These are phyloP conservation scores for Ricordea florida DNA, from an alignment of 92 coral and sea anemone genomes.

Conservation along the genomic window DNA sequence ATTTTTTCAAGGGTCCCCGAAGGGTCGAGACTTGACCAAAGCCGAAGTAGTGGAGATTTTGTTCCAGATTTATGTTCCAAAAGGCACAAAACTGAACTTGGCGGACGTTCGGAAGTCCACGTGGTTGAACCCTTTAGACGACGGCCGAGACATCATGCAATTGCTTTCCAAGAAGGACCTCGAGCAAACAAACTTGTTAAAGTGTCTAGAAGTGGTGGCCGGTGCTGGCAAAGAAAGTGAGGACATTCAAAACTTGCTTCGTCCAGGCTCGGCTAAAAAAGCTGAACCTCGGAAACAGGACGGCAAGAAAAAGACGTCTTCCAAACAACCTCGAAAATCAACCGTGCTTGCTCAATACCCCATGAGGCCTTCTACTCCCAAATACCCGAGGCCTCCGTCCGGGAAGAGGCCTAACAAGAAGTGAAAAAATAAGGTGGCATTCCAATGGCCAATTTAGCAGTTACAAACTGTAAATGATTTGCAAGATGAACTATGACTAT, in stretches of 20 bases:
- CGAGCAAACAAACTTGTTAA: constrained; percentile 81
- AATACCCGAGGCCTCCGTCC: constrained; percentile 33
- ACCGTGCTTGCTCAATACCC: constrained; percentile 71
- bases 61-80: constrained; percentile 96
- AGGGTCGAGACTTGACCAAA: constrained; percentile 87
- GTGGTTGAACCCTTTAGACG: constrained; percentile 94
- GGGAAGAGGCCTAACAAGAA: constrained; percentile 23
- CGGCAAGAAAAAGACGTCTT: constrained; percentile 43
- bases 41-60: constrained; percentile 98
- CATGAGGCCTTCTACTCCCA: constrained; percentile 52
- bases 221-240: constrained; percentile 87
- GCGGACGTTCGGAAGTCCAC: constrained; percentile 96
- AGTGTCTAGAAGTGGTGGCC: constrained; percentile 84
- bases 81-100: constrained; percentile 89
- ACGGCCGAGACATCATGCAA: constrained; percentile 90
- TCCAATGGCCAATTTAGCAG: too few relatives aligned
- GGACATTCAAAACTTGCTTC: constrained; percentile 86
- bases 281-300: constrained; percentile 29
- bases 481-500: too few relatives aligned
- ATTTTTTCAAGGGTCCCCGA: constrained; percentile 79
- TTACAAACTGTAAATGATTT: too few relatives aligned
- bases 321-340: constrained; percentile 14
- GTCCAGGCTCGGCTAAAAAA: constrained; percentile 70
- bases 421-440: too few relatives aligned
- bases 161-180: constrained; percentile 93